Evolutionary conservation across 2,888 invertebrate genomes (phyloP).

Genomic region (Caenorhabditis sp.): DNA sequence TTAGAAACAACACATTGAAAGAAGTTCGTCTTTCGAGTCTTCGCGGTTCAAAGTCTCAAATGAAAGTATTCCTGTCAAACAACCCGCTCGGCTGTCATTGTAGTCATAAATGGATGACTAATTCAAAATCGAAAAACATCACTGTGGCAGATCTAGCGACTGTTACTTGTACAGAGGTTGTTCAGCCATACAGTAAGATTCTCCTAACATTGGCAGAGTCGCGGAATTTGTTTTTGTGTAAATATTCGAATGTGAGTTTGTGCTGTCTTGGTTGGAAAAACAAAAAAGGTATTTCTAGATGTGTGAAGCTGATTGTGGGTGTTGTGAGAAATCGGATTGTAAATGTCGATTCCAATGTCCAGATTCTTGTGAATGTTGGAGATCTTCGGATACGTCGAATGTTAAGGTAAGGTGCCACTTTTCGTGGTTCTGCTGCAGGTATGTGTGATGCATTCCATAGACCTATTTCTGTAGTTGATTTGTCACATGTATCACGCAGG

Average conservation of each 20-base stretch:
- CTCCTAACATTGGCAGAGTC: constrained; percentile 38
- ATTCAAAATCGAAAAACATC: constrained; percentile 21
- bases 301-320: constrained; percentile 47
- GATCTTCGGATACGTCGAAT: constrained; percentile 30
- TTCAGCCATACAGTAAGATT: constrained; percentile 30
- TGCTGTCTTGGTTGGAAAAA: too few relatives aligned
- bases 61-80: constrained; percentile 37
- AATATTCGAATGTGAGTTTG: constrained; percentile 49
- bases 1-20: constrained; percentile 49
- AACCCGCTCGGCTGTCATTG: constrained; percentile 49
- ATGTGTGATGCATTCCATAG: too few relatives aligned
- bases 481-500: too few relatives aligned
- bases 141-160: constrained; percentile 36
- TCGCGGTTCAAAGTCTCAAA: constrained; percentile 23
- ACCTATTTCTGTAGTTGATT: too few relatives aligned
- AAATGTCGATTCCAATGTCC: constrained; percentile 39
- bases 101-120: constrained; percentile 41
- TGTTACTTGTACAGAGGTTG: constrained; percentile 36
- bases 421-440: too few relatives aligned
- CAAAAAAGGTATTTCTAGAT: constrained; percentile 24
- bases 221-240: constrained; percentile 52
- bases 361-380: constrained; percentile 31
- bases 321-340: constrained; percentile 38
- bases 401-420: constrained; percentile 19
- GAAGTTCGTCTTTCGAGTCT: constrained; percentile 41